These are phyloP conservation scores for Daboia siamensis DNA, from an alignment of 2,113 vertebrate species.

Conservation along the genomic window DNA sequence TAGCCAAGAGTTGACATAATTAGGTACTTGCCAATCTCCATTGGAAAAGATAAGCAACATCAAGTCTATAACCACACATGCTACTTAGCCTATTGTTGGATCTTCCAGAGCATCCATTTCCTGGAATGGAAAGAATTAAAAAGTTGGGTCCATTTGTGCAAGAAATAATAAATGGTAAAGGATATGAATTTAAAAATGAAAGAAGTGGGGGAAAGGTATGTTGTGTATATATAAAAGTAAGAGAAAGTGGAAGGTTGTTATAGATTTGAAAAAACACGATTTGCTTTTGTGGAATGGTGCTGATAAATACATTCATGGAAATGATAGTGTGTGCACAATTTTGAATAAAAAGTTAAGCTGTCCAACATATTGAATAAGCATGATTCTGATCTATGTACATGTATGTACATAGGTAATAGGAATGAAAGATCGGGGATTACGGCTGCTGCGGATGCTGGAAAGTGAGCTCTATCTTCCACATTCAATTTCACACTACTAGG, in stretches of 20 bases:
- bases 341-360: neutral
- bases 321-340: neutral
- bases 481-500: too few species aligned
- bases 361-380: neutral
- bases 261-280: neutral
- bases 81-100: neutral
- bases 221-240: neutral
- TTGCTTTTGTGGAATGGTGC: neutral
- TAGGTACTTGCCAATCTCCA: neutral
- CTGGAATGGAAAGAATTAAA: neutral
- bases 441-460: too few species aligned
- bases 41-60: neutral
- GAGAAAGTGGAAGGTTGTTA: neutral
- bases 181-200: neutral
- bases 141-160: neutral
- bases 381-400: neutral
- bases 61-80: neutral
- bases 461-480: too few species aligned
- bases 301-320: neutral
- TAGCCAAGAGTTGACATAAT: neutral
- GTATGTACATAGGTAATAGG: neutral
- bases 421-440: neutral
- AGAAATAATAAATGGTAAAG: neutral
- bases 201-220: neutral
- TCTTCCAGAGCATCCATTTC: neutral